A percentile compares a stretch with the other conserved stretches of the same genome.
phyloP scores from a whole-genome alignment of 2,113 vertebrate species.

The Prolemur simus region DNA sequence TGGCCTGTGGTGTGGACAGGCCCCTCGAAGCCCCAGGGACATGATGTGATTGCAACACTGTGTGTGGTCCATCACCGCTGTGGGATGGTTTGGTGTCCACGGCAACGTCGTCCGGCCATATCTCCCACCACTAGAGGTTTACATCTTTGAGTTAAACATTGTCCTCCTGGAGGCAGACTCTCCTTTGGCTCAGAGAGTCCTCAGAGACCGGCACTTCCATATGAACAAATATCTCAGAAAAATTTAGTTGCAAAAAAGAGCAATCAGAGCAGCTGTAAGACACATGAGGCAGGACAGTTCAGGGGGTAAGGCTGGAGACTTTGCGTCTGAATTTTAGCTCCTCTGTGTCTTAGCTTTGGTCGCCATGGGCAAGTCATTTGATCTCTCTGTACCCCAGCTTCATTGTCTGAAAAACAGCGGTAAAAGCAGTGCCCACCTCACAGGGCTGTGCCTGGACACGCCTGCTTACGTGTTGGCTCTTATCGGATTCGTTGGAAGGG shows the following conservation, averaged over 20 bases:
- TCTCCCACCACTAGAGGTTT: not conserved
- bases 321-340: not conserved
- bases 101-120: not conserved
- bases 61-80: not conserved
- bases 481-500: not conserved
- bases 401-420: rapidly evolving
- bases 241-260: not conserved
- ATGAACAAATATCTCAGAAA: not conserved
- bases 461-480: not conserved
- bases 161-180: not conserved
- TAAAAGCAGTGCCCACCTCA: not conserved
- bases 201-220: not conserved
- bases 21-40: not conserved
- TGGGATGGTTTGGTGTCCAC: not conserved
- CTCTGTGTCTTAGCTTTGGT: not conserved
- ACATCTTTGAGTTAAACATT: not conserved
- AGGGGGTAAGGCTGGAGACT: not conserved
- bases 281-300: not conserved
- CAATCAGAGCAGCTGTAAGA: not conserved
- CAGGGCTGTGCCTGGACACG: not conserved
- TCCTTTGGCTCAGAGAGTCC: not conserved
- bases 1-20: not conserved
- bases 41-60: not conserved
- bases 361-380: not conserved
- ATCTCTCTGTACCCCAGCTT: not conserved